Percentiles rank a stretch among this genome's conserved stretches.
These are phyloP conservation scores for Ambastaia sidthimunki DNA, from an alignment of 2,797 vertebrate genomes.

Conservation along the genomic window DNA sequence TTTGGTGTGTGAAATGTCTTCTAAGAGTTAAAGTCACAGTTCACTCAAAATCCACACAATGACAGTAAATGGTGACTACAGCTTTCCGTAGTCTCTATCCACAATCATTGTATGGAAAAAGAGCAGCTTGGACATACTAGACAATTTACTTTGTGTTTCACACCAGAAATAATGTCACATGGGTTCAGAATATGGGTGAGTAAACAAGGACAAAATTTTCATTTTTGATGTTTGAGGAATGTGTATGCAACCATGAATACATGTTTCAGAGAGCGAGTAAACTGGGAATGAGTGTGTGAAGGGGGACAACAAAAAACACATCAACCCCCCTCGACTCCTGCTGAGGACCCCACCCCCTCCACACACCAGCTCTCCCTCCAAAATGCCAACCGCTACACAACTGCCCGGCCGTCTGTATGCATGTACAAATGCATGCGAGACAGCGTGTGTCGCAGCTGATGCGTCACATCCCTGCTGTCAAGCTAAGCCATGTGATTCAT, in stretches of 20 bases:
- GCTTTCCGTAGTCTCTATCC: too few relatives aligned
- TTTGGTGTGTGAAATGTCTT: not conserved
- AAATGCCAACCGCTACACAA: conserved; percentile 42
- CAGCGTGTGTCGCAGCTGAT: conserved; percentile 70
- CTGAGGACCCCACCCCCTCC: conserved; percentile 31
- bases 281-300: conserved; percentile 21
- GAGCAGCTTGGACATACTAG: too few relatives aligned
- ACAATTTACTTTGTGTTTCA: too few relatives aligned
- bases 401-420: conserved; percentile 37
- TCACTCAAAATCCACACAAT: too few relatives aligned
- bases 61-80: too few relatives aligned
- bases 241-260: not conserved
- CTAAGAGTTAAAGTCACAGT: not conserved
- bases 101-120: too few relatives aligned
- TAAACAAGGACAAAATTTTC: not conserved
- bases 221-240: not conserved
- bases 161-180: too few relatives aligned
- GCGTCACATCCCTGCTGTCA: conserved; percentile 80
- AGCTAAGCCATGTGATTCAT: conserved; percentile 78
- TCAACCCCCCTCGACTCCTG: conserved; percentile 21
- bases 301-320: conserved; percentile 53
- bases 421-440: conserved; percentile 22
- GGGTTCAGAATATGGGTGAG: too few relatives aligned
- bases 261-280: conserved; percentile 30
- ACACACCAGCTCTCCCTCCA: conserved; percentile 39